Evolutionary conservation across 1,140 invertebrate species (phyloP), one percentile per base, ranked within the genome.

Genomic region (Magallana angulata): DNA sequence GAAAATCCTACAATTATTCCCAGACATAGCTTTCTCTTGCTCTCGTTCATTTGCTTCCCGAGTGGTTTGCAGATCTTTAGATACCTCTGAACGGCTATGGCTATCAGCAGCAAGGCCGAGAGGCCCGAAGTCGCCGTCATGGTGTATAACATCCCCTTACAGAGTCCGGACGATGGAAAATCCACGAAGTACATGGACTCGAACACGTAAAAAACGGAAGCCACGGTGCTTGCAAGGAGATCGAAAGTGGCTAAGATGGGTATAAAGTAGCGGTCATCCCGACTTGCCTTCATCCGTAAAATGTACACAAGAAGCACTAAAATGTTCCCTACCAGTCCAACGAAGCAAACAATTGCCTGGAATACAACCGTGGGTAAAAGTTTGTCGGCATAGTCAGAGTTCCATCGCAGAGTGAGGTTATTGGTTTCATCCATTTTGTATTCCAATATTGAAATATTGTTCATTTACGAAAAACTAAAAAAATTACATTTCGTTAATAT

Each of bases 201-300:
- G 24, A 84, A 80, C 11, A 87, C 30, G 56, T 84, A 80, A 11
- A 84, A 84, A 0, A 76, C 83, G n/a, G 82, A 76, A 16, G 56
- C 87, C 0, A 84, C 64, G 1, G 83, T n/a, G n/a, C 82, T 60
- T 24, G 87, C 82, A 12, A 85, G 9, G 57, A 84, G 56, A 48
- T 87, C 87, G 14, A 76, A 80, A 24, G 81, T 64, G 0, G 87
- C 87, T 24, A 87, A 30, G 36, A 84, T 59, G 14, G 87, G 87
- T 76, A 87, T 87, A 36, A 87, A 87, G 58, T 87, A 87, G 57
- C 87, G 62, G 9, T 80, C 83, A 57, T 87, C 87, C 16, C 76
- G 64, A 30, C 56, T 85, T 9, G 57, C 58, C 60, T 85, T 80
- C 87, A 87, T 87, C 81, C 71, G 59, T 14, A 87, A 87, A 11